A percentile compares a stretch with the other conserved stretches of the same genome.
phyloP scores from a whole-genome alignment of 2,113 vertebrate species.

The Heterotilapia buettikoferi region DNA sequence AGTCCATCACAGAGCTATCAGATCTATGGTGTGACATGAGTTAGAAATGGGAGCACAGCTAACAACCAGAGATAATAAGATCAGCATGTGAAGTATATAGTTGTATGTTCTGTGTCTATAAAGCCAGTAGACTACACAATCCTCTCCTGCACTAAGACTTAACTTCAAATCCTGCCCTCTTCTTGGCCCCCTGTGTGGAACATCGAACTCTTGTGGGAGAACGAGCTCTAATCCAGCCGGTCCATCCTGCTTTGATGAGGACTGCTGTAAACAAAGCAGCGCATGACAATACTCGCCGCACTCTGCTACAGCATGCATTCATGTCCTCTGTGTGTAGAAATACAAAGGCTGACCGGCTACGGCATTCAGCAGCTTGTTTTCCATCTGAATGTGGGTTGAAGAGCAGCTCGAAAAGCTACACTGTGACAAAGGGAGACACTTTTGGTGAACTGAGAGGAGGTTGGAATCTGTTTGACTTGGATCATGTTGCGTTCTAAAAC shows the following conservation, averaged over 20 bases:
- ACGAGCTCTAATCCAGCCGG: not conserved
- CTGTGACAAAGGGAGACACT: not conserved
- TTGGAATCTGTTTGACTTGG: not conserved
- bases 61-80: not conserved
- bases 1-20: not conserved
- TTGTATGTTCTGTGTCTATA: not conserved
- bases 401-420: not conserved
- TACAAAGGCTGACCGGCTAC: not conserved
- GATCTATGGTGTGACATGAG: not conserved
- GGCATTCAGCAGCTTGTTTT: conserved; percentile 7
- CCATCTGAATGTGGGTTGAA: not conserved
- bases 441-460: not conserved
- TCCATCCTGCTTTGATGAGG: not conserved
- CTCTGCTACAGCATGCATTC: not conserved
- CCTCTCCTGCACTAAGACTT: not conserved
- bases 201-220: not conserved
- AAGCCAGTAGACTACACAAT: not conserved
- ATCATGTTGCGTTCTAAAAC: not conserved
- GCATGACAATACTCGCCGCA: not conserved
- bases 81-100: not conserved
- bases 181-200: not conserved
- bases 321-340: not conserved
- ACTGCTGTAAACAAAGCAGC: not conserved
- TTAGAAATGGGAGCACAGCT: not conserved
- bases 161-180: not conserved